Evolutionary conservation across 2,888 invertebrate genomes (phyloP), one percentile per base, ranked within the genome.

Genomic region (Ditula angustiorana): DNA sequence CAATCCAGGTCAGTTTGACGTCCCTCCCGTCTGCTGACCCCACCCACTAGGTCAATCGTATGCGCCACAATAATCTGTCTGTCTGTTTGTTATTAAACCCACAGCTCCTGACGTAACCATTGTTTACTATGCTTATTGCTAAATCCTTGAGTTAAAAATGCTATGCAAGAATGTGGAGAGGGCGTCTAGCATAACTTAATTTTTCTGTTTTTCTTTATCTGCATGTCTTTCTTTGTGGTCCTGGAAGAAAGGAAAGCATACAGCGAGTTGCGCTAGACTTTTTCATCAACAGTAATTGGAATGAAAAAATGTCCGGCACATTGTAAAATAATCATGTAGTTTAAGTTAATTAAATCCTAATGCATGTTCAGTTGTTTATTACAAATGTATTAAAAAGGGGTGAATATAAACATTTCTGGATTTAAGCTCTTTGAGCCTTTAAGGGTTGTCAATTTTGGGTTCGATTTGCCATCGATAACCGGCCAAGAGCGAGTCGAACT

Each of bases 301-400:
- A 41, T 41, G 19, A 16, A 28, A 41, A 41, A 28, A 13, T 5
- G n/a, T n/a, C n/a, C 19, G 5, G 21, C 24, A 19, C 44, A 5
- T 44, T 23, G 49, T 28, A 46, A 49, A 62, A n/a, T 41, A n/a
- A n/a, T n/a, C n/a, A 62, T 62, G 56, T 10, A 56, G 28, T 37
- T 56, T 37, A 23, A 23, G 10, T 56, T 47, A 28, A 56, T 37
- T 41, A 49, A 49, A 50, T 49, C 19, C 49, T 30, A 21, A 35
- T 24, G 60, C 33, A n/a, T 33, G 44, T 44, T 33, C n/a, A n/a
- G n/a, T n/a, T n/a, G n/a, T n/a, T n/a, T n/a, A n/a, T n/a, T n/a
- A n/a, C n/a, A n/a, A n/a, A n/a, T n/a, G n/a, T n/a, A n/a, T n/a
- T n/a, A n/a, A n/a, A n/a, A n/a, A n/a, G n/a, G n/a, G n/a, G n/a